Evolutionary conservation across 2,797 vertebrate genomes (phyloP).

Genomic region (Trachurus trachurus): DNA sequence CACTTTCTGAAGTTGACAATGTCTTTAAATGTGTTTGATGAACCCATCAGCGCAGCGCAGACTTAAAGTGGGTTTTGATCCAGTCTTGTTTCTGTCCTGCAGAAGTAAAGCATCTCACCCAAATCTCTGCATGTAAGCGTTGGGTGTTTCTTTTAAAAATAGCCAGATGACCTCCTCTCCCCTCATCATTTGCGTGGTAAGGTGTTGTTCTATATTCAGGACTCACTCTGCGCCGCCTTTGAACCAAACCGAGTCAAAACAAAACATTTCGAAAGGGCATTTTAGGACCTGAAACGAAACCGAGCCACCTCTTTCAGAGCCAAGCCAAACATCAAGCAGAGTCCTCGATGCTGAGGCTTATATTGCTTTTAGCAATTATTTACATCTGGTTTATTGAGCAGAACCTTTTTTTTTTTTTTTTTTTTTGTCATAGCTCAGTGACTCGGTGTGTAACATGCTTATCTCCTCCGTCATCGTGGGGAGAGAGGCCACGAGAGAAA

Average conservation of each 20-base stretch:
- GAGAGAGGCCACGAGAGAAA: slow-evolving; percentile 66
- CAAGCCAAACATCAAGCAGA: slow-evolving; percentile 78
- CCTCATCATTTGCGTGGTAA: slow-evolving; percentile 45
- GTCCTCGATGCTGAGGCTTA: slow-evolving; percentile 46
- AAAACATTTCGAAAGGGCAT: slow-evolving; percentile 75
- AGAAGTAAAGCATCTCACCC: slow-evolving; percentile 10
- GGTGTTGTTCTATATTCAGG: slow-evolving; percentile 48
- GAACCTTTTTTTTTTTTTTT: slow-evolving; percentile 38
- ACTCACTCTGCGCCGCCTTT: slow-evolving; percentile 57
- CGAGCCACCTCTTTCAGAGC: slow-evolving; percentile 56
- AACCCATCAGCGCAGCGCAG: too few relatives aligned
- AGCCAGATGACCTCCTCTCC: slow-evolving; percentile 26
- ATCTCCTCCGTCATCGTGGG: slow-evolving; percentile 74
- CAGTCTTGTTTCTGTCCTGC: neutral
- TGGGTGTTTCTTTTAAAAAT: slow-evolving; percentile 39
- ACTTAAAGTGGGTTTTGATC: too few relatives aligned
- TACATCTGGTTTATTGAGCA: slow-evolving; percentile 82
- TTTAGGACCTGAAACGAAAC: slow-evolving; percentile 72
- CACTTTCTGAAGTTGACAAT: too few relatives aligned
- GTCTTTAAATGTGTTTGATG: too few relatives aligned
- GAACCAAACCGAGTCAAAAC: slow-evolving; percentile 71
- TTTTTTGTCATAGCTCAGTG: slow-evolving; percentile 64
- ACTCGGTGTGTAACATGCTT: slow-evolving; percentile 73
- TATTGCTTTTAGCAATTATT: slow-evolving; percentile 82
- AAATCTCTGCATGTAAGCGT: slow-evolving; percentile 1